phyloP scores from a whole-genome alignment of 2,888 invertebrate species.

The Emmelina monodactyla region DNA sequence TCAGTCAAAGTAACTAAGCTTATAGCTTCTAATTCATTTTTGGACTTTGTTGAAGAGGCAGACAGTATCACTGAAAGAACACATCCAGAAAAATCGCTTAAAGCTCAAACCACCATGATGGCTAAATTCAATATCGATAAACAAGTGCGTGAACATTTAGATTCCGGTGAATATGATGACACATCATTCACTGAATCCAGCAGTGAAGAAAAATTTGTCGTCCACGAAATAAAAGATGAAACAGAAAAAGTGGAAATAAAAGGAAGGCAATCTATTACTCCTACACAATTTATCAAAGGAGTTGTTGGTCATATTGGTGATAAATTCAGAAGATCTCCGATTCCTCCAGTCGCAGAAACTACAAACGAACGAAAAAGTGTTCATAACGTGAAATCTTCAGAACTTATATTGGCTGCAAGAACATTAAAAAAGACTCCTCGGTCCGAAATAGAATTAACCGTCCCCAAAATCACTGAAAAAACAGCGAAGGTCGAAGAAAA shows the following conservation, averaged over 20 bases:
- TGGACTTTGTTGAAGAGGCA: constrained; percentile 44
- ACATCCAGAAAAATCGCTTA: constrained; percentile 38
- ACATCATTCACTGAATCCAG: constrained; percentile 50
- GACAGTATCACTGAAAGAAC: constrained; percentile 43
- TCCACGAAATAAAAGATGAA: constrained; percentile 28
- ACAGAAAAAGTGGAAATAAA: constrained; percentile 17
- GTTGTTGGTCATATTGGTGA: constrained; percentile 33
- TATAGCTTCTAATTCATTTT: constrained; percentile 43
- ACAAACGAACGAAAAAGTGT: constrained; percentile 32
- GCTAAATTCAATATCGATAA: constrained; percentile 50
- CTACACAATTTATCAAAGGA: constrained; percentile 33
- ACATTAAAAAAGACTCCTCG: constrained; percentile 28
- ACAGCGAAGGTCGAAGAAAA: constrained; percentile 15
- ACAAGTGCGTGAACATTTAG: constrained; percentile 44
- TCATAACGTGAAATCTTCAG: constrained; percentile 40
- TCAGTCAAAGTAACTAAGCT: constrained; percentile 41
- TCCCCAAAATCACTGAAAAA: constrained; percentile 8
- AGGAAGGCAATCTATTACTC: constrained; percentile 29
- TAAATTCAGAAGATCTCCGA: constrained; percentile 27
- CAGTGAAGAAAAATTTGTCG: constrained; percentile 42
- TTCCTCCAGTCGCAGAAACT: constrained; percentile 10
- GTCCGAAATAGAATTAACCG: constrained; percentile 15
- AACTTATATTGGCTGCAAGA: constrained; percentile 36
- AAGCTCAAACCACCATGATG: constrained; percentile 54
- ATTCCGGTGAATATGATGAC: constrained; percentile 47